Percentiles rank a stretch among this genome's conserved stretches.
phyloP scores from a whole-genome alignment of 2,888 invertebrate genomes.

The Linnaemya tessellans region DNA sequence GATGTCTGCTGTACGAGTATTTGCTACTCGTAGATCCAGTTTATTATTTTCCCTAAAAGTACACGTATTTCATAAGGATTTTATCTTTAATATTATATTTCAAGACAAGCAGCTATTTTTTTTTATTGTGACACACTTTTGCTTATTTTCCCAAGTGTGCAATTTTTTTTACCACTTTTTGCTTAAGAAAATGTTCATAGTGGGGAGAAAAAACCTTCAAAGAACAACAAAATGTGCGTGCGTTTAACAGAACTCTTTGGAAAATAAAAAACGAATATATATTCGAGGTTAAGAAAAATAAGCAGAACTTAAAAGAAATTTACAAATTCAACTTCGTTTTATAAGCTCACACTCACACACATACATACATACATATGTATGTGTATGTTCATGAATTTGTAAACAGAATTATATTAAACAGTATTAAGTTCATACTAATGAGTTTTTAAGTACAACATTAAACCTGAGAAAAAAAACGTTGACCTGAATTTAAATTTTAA shows the following conservation, averaged over 20 bases:
- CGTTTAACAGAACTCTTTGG: constrained; percentile 44
- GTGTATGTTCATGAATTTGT: too few relatives aligned
- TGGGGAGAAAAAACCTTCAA: background rate
- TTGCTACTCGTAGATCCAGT: constrained; percentile 4
- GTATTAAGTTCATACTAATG: background rate
- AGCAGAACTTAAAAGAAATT: constrained; percentile 4
- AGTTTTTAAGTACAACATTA: background rate
- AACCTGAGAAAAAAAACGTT: too few relatives aligned
- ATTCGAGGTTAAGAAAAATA: constrained; percentile 3
- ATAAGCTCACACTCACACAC: background rate
- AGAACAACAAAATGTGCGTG: constrained; percentile 20
- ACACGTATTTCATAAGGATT: background rate
- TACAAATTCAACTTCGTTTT: background rate
- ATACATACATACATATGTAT: background rate
- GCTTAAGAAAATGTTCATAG: constrained; percentile 9
- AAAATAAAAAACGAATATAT: constrained; percentile 2
- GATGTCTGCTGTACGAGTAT: background rate
- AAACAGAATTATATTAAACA: too few relatives aligned
- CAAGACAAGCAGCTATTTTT: background rate
- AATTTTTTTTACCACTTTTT: constrained; percentile 58
- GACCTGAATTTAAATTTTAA: too few relatives aligned
- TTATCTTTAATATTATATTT: constrained; percentile 9
- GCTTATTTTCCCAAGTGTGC: constrained; percentile 54
- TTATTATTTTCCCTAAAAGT: constrained; percentile 11
- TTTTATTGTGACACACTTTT: constrained; percentile 36